Percentiles rank a stretch among this genome's conserved stretches.
These are phyloP conservation scores for Formica aserva DNA, from an alignment of 2,888 invertebrate genomes.

Conservation along the genomic window DNA sequence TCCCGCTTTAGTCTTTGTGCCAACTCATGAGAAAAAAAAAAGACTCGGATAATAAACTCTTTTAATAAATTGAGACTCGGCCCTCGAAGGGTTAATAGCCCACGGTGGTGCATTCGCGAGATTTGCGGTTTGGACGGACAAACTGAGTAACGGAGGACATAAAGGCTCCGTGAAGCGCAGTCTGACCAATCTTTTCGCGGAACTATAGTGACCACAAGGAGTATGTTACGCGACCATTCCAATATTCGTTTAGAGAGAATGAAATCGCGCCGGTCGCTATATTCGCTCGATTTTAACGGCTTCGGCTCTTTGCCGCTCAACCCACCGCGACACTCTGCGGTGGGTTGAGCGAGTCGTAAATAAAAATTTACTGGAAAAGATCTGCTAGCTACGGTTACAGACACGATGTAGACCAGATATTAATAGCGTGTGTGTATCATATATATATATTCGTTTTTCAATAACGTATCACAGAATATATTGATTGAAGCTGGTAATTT, in stretches of 20 bases:
- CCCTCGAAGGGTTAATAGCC: slow-evolving; percentile 66
- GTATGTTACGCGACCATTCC: slow-evolving; percentile 57
- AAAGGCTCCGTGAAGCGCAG: slow-evolving; percentile 72
- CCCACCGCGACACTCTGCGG: slow-evolving; percentile 41
- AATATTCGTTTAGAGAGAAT: slow-evolving; percentile 35
- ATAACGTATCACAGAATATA: neutral
- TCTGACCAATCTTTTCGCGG: slow-evolving; percentile 76
- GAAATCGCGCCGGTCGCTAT: slow-evolving; percentile 40
- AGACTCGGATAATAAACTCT: slow-evolving; percentile 11
- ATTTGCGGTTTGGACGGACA: slow-evolving; percentile 75
- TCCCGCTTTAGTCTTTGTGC: neutral
- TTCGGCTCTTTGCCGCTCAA: slow-evolving; percentile 47
- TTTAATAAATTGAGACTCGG: slow-evolving; percentile 38
- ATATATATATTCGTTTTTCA: neutral
- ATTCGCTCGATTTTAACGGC: slow-evolving; percentile 47
- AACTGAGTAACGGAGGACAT: slow-evolving; percentile 74
- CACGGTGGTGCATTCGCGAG: slow-evolving; percentile 55
- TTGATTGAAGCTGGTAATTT: neutral
- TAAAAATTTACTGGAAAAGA: slow-evolving; percentile 41
- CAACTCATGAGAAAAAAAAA: neutral
- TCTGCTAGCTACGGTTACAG: slow-evolving; percentile 1
- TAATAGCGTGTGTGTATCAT: neutral
- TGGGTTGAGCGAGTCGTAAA: slow-evolving; percentile 40
- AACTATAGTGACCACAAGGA: slow-evolving; percentile 79
- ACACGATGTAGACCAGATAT: neutral